Evolutionary conservation across 2,113 vertebrate species (phyloP), one percentile per base, ranked within the genome.

Genomic region (Bucco capensis): DNA sequence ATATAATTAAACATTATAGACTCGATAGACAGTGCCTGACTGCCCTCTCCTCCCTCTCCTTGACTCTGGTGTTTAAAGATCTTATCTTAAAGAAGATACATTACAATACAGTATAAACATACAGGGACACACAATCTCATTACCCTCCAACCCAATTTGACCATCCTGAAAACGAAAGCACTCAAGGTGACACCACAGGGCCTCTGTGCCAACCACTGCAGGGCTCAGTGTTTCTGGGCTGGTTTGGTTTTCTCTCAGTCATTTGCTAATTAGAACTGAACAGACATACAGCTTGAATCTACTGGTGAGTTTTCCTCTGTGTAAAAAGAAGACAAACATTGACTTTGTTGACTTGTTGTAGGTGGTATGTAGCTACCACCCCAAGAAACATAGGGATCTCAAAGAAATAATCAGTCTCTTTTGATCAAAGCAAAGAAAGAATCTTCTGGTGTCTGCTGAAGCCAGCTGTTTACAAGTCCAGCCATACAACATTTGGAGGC

Each of bases 31-130:
- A 53, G 38, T 71, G 37, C 24, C 73, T 83, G 78, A 50, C 61
- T 92, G 64, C 67, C 65, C 70, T 83, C 78, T 78, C 78, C 89
- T 60, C 67, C 85, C n/a, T 85, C 78, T 83, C n/a, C 72, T 79
- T 80, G 53, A 74, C 40, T 87, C 54, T 73, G 66, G 22, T 6
- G 21, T 83, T 94, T 89, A 89, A 83, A 90, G 54, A 62, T 86
- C 47, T 57, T 87, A 33, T 56, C 61, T 87, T 58, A 25, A 42
- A 76, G 58, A 84, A 79, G 46, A 75, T 84, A 23, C 12, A 27
- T 82, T 73, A 12, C 56, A 77, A n/a, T 7, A 66, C 51, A 70
- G 38, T 51, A 24, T 57, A 86, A 80, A 80, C 66, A 76, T n/a
- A n/a, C 8, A 50, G 50, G n/a, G 54, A 79, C 42, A 76, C 62